Evolutionary conservation across 2,113 vertebrate genomes (phyloP), one percentile per base, ranked within the genome.

Genomic region (Arothron firmamentum): DNA sequence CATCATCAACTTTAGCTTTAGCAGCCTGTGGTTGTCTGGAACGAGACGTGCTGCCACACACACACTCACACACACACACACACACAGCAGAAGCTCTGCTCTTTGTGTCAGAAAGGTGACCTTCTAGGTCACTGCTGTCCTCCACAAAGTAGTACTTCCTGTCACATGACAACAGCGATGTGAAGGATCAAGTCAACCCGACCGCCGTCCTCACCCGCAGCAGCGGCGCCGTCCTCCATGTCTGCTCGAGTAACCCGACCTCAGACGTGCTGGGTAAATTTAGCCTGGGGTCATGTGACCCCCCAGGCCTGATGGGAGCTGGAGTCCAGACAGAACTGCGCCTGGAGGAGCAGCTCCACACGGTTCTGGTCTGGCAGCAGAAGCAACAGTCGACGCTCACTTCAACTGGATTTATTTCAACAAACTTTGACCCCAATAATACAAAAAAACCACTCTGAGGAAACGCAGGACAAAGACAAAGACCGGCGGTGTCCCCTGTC

Each of bases 201-300:
- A n/a, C n/a, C n/a, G n/a, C n/a, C n/a, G n/a, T n/a, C n/a, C n/a
- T n/a, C n/a, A n/a, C n/a, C 63, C 54, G 68, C 51, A 2, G 20
- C 6, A 1, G 23, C 12, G 3, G 53, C 16, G 62, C 50, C 28
- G 52, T 74, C 64, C 63, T 72, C 56, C 79, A 78, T 72, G 59
- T 62, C 50, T 50, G 59, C 58, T 19, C 48, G 6, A 72, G 79
- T 60, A 86, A 84, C 53, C 57, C 77, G 79, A 84, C 72, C 74
- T 74, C 56, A 2, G 38, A 45, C 1, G 62, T 18, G 46, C 19
- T 13, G 42, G 71, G 12, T 82, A 78, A 78, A 58, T 84, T 80
- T 84, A 84, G 67, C 34, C 31, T 25, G 1, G 20, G 49, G 67
- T 83, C 78, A 85, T 66, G 62, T 82, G 82, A 75, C 70, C 18